These are phyloP conservation scores for Bombus picipes DNA, from an alignment of 1,140 invertebrate genomes.

Conservation along the genomic window DNA sequence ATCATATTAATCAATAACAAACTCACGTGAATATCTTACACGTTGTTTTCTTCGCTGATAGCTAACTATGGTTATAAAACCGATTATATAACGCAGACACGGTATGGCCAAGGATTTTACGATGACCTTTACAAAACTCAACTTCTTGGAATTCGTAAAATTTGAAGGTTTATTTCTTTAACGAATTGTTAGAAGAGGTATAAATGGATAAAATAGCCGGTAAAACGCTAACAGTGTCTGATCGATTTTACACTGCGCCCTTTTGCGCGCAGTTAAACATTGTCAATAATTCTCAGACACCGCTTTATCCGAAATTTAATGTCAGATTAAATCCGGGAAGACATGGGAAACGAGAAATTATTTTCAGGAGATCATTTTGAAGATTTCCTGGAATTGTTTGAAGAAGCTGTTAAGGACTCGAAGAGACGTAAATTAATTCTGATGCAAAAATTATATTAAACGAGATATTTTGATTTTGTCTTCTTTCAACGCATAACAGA, in stretches of 20 bases:
- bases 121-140: constrained; percentile 55
- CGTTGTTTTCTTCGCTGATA: constrained; percentile 57
- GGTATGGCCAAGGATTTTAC: constrained; percentile 58
- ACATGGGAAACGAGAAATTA: background rate
- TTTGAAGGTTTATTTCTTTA: constrained; percentile 64
- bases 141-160: constrained; percentile 69
- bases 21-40: background rate
- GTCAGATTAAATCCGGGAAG: constrained; percentile 11
- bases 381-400: background rate
- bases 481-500: constrained; percentile 10
- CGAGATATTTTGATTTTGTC: background rate
- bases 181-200: constrained; percentile 4
- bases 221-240: constrained; percentile 52
- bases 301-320: constrained; percentile 60
- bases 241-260: constrained; percentile 26
- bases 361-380: background rate
- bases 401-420: background rate
- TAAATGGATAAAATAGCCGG: constrained; percentile 24
- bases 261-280: constrained; percentile 3
- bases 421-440: background rate
- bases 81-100: constrained; percentile 26
- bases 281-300: constrained; percentile 30
- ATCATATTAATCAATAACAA: background rate
- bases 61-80: constrained; percentile 46
- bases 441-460: background rate